phyloP scores from a whole-genome alignment of 1,140 invertebrate genomes.

The Papilio dardanus region DNA sequence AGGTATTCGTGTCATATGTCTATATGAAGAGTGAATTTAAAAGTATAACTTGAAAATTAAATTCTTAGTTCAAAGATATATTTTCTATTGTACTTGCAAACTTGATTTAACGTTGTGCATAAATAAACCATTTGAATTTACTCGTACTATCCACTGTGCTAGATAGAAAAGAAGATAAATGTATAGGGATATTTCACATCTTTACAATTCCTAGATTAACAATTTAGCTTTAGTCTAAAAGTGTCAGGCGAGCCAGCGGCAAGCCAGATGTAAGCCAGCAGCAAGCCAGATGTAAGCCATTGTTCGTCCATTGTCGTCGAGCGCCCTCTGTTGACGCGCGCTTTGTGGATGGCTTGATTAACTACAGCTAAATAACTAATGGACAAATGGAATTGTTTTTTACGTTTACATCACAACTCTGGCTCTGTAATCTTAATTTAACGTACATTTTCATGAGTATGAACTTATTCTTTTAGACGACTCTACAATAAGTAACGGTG shows the following conservation, averaged over 20 bases:
- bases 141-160: background rate
- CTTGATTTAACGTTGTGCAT: background rate
- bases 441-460: background rate
- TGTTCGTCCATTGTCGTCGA: conserved; percentile 28
- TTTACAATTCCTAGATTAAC: conserved; percentile 31
- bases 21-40: background rate
- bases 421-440: background rate
- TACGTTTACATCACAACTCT: background rate
- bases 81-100: background rate
- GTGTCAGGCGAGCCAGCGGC: background rate
- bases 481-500: too few species aligned
- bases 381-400: conserved; percentile 29
- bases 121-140: conserved; percentile 17
- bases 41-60: background rate
- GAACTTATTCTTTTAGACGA: background rate
- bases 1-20: too few species aligned
- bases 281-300: conserved; percentile 13
- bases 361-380: conserved; percentile 23
- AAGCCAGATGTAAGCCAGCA: background rate
- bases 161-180: conserved; percentile 4
- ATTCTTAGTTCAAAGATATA: background rate
- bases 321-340: background rate
- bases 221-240: conserved; percentile 27
- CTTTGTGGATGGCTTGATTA: conserved; percentile 27
- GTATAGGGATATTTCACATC: conserved; percentile 23